Evolutionary conservation across 2,113 vertebrate species (phyloP).

Genomic region (Petaurus breviceps): DNA sequence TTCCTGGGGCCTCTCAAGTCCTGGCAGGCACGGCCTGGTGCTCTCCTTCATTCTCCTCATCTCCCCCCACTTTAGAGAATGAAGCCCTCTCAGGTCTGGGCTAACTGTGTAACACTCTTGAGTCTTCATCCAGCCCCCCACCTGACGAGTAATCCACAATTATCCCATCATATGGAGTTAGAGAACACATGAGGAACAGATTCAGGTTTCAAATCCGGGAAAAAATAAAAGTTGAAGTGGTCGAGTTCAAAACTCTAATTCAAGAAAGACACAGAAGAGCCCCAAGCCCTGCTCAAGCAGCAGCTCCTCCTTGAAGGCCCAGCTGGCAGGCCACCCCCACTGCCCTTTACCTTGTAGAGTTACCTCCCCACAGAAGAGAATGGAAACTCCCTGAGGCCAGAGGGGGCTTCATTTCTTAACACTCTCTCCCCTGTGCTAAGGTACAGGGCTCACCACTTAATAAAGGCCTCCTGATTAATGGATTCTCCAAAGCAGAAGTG

Average conservation of each 20-base stretch:
- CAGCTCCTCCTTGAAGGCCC: too few relatives aligned
- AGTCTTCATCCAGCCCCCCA: neutral
- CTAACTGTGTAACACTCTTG: neutral
- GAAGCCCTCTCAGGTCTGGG: neutral
- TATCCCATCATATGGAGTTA: neutral
- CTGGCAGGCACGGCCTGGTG: neutral
- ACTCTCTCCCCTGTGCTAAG: neutral
- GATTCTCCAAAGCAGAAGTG: neutral
- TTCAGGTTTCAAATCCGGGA: neutral
- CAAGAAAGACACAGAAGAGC: neutral
- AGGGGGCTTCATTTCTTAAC: neutral
- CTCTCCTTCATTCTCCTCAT: neutral
- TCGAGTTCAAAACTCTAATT: neutral
- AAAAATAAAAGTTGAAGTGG: neutral
- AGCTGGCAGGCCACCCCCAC: too few relatives aligned
- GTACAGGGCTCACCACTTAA: neutral
- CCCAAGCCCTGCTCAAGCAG: too few relatives aligned
- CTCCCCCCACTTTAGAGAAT: slow-evolving; percentile 22
- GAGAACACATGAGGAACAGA: neutral
- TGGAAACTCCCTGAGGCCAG: neutral
- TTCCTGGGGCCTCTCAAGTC: neutral
- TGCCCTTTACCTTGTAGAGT: too few relatives aligned
- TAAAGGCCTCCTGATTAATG: neutral
- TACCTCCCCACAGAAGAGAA: too few relatives aligned
- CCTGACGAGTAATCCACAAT: neutral